A percentile compares a stretch with the other conserved stretches of the same genome.
These are phyloP conservation scores for Pteronotus mesoamericanus DNA, from an alignment of 2,797 vertebrate species.

Conservation along the genomic window DNA sequence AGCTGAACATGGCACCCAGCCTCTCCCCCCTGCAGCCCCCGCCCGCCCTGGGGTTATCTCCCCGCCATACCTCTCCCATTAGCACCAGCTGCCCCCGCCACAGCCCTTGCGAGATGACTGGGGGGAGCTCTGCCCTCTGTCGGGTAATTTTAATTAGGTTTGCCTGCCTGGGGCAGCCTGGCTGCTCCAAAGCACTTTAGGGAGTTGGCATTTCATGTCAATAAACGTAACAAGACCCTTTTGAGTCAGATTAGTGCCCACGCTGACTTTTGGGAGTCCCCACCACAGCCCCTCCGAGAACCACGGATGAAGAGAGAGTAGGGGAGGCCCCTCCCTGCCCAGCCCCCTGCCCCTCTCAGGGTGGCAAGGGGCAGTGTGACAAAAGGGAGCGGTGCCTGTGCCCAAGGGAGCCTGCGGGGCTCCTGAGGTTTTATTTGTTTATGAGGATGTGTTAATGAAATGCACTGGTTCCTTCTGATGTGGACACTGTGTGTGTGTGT, in stretches of 20 bases:
- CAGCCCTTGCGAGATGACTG: background rate
- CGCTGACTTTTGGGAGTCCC: slow-evolving; percentile 61
- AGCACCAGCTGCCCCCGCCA: slow-evolving; percentile 11
- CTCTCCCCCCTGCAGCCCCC: background rate
- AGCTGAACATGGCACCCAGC: background rate
- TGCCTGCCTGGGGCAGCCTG: slow-evolving; percentile 75
- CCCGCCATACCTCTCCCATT: slow-evolving; percentile 45
- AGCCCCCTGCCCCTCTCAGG: background rate
- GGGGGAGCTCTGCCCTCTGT: slow-evolving; percentile 6
- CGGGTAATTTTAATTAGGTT: slow-evolving; percentile 77
- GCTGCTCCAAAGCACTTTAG: slow-evolving; percentile 72
- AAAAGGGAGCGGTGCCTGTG: background rate
- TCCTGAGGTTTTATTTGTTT: slow-evolving; percentile 25
- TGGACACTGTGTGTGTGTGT: background rate
- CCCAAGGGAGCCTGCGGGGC: background rate
- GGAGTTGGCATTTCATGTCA: slow-evolving; percentile 77
- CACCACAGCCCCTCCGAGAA: background rate
- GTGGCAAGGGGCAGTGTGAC: background rate
- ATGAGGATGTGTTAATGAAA: slow-evolving; percentile 57
- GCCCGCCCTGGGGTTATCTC: background rate
- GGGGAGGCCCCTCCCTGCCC: background rate
- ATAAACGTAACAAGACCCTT: slow-evolving; percentile 77
- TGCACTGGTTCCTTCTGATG: slow-evolving; percentile 39
- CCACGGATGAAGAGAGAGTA: slow-evolving; percentile 42
- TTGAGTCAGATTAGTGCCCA: slow-evolving; percentile 70